These are phyloP conservation scores for Rallus limicola DNA, from an alignment of 2,113 vertebrate species.

Conservation along the genomic window DNA sequence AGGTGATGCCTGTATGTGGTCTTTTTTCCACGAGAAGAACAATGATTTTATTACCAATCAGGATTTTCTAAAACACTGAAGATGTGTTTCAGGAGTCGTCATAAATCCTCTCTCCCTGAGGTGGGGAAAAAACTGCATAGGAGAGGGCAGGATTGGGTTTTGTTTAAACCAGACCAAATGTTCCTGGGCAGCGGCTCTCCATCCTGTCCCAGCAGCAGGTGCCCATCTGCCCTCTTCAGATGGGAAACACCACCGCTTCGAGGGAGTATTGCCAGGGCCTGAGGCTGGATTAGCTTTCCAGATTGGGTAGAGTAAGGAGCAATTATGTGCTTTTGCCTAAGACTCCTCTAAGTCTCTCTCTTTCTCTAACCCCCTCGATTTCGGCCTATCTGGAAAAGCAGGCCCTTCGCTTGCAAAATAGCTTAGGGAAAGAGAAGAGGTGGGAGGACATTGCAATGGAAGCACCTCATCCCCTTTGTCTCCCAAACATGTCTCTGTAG, in stretches of 20 bases:
- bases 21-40: neutral
- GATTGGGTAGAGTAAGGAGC: neutral
- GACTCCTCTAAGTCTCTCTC: neutral
- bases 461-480: neutral
- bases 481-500: neutral
- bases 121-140: neutral
- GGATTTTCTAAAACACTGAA: neutral
- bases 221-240: neutral
- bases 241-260: neutral
- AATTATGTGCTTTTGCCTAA: neutral
- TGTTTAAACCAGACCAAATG: neutral
- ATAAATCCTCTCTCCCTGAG: neutral
- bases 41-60: neutral
- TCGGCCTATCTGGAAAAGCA: slow-evolving; percentile 22
- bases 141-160: neutral
- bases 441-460: neutral
- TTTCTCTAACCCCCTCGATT: neutral
- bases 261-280: neutral
- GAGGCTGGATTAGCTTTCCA: neutral
- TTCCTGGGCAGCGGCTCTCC: neutral
- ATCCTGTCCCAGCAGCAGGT: neutral
- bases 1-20: neutral
- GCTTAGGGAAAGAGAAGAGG: neutral
- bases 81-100: neutral
- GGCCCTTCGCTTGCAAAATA: neutral